Evolutionary conservation across 2,888 invertebrate genomes (phyloP), one percentile per base, ranked within the genome.

Genomic region (Pachymerium ferrugineum): DNA sequence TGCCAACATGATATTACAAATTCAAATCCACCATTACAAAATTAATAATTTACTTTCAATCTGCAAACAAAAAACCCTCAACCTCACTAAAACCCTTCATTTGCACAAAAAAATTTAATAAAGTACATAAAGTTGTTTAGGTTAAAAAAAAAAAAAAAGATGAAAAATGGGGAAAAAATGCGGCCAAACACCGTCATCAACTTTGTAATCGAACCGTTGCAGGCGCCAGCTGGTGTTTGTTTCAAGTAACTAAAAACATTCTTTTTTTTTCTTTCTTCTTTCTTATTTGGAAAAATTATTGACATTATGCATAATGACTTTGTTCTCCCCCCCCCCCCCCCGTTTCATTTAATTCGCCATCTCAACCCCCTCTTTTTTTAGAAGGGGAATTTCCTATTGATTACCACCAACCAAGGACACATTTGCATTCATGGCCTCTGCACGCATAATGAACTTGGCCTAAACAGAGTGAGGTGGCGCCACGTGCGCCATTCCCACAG

Each of bases 201-300:
- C 22, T 16, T 16, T 47, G 47, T 47, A 47, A 47, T 47, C 47
- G 47, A 47, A 47, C 19, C 47, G 47, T 47, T 47, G 47, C 47
- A 47, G 47, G 22, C 47, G 47, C 47, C 47, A 47, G 47, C 47
- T 47, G 47, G 47, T 47, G 47, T 47, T 47, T 47, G 47, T 47
- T 47, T 47, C 47, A 16, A 14, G 47, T 6, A 47, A 47, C 47
- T 47, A 47, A 47, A n/a, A 8, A 47, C 47, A 47, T 47, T 16
- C n/a, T 16, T 42, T 33, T 47, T 47, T 47, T 47, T n/a, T n/a
- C n/a, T n/a, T n/a, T n/a, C n/a, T n/a, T n/a, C n/a, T n/a, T n/a
- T n/a, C n/a, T n/a, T 47, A 47, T 47, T 47, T n/a, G 47, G 16
- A 3, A 47, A 47, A 47, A 47, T 47, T 47, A 47, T 47, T 47